A percentile compares a stretch with the other conserved stretches of the same genome.
These are phyloP conservation scores for Xestia xanthographa DNA, from an alignment of 2,888 invertebrate genomes.

Conservation along the genomic window DNA sequence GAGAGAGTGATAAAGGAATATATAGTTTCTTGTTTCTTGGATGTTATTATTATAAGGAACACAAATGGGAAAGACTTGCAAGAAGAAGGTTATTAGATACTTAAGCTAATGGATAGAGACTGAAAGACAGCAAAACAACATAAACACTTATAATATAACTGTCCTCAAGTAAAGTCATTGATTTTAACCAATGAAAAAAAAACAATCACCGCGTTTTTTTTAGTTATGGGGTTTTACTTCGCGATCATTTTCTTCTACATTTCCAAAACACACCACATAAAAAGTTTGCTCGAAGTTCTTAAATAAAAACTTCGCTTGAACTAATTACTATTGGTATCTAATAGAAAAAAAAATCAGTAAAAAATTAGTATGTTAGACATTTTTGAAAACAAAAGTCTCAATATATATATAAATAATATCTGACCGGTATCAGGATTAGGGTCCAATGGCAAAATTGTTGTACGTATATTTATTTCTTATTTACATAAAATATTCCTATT, in stretches of 20 bases:
- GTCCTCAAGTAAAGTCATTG: too few species aligned
- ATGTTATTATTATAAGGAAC: constrained; percentile 2
- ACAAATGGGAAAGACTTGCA: not conserved
- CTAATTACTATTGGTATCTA: not conserved
- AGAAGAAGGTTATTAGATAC: not conserved
- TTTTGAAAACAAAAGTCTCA: not conserved
- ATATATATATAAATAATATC: too few species aligned
- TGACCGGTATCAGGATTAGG: too few species aligned
- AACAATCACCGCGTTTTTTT: not conserved
- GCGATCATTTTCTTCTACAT: not conserved
- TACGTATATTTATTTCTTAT: too few species aligned
- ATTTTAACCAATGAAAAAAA: too few species aligned
- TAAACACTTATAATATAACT: not conserved
- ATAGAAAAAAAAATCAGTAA: not conserved
- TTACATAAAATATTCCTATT: too few species aligned
- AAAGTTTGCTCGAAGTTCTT: too few species aligned
- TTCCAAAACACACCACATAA: not conserved
- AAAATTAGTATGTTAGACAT: too few species aligned
- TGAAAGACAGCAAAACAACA: not conserved
- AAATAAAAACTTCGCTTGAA: not conserved
- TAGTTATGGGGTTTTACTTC: too few species aligned
- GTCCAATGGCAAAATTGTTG: too few species aligned
- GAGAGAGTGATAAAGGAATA: constrained; percentile 14
- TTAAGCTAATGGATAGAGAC: not conserved
- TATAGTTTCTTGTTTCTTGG: not conserved